Percentiles rank a stretch among this genome's conserved stretches.
Conservation (phyloP, 2,797 vertebrate species). For the Tauraco hartlaubi region DNA sequence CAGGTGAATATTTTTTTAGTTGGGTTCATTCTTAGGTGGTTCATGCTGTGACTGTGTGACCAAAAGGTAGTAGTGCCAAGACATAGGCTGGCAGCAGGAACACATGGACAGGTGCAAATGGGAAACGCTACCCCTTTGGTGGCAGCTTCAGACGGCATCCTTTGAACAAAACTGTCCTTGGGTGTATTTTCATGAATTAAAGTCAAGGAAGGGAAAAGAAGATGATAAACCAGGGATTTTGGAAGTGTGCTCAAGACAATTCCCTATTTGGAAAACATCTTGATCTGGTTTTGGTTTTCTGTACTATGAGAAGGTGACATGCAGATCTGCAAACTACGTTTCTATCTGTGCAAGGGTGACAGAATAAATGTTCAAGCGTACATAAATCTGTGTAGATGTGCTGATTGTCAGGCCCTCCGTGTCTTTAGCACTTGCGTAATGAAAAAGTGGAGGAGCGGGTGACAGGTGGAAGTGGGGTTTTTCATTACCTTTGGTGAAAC, state of each 20-base stretch:
- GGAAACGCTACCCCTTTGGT: neutral
- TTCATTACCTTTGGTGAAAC: neutral
- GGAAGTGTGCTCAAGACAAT: neutral
- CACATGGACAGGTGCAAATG: rapidly evolving
- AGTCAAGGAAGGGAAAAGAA: neutral
- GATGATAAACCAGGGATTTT: neutral
- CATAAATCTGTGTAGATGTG: neutral
- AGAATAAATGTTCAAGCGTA: neutral
- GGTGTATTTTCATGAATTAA: neutral
- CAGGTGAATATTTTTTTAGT: neutral
- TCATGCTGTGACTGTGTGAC: neutral
- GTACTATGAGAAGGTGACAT: neutral
- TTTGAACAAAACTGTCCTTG: neutral
- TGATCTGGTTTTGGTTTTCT: neutral
- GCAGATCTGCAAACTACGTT: neutral
- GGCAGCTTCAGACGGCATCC: neutral
- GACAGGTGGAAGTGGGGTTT: rapidly evolving
- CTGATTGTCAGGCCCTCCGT: neutral
- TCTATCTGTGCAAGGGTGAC: neutral
- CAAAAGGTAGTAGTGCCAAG: neutral
- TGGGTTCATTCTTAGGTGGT: neutral
- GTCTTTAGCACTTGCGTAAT: neutral
- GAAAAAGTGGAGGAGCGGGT: neutral
- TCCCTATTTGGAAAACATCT: neutral
- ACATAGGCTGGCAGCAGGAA: neutral